Conservation (phyloP, 2,888 invertebrate genomes). For the Drosophila ezoana region DNA sequence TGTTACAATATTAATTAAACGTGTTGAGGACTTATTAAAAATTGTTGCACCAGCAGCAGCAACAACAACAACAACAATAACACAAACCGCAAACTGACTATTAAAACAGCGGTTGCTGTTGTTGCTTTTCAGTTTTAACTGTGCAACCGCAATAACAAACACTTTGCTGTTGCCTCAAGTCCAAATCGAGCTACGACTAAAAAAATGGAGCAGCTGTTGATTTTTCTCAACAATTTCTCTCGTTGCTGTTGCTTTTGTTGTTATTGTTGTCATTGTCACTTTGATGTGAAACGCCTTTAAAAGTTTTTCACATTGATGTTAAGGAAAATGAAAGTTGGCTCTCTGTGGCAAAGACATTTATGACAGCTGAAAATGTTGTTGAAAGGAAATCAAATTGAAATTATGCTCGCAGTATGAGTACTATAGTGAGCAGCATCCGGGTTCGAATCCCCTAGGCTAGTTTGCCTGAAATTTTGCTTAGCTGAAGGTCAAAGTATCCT, state of each 20-base stretch:
- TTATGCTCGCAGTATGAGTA: neutral
- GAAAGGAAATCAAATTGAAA: neutral
- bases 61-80: slow-evolving; percentile 32
- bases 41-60: slow-evolving; percentile 25
- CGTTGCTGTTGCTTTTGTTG: neutral
- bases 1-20: slow-evolving; percentile 72
- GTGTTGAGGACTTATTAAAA: slow-evolving; percentile 58
- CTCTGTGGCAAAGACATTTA: slow-evolving; percentile 1
- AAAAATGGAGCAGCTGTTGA: slow-evolving; percentile 41
- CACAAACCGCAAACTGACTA: slow-evolving; percentile 61
- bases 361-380: neutral
- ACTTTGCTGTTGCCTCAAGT: slow-evolving; percentile 12
- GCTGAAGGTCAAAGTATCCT: too few relatives aligned
- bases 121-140: slow-evolving; percentile 26
- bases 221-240: slow-evolving; percentile 21
- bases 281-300: slow-evolving; percentile 46
- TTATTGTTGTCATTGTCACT: slow-evolving; percentile 9
- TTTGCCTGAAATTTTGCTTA: too few relatives aligned
- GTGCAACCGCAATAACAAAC: slow-evolving; percentile 32
- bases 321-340: slow-evolving; percentile 54
- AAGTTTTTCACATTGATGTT: slow-evolving; percentile 27
- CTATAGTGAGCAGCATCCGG: neutral
- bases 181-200: slow-evolving; percentile 33
- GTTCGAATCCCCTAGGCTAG: neutral
- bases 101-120: slow-evolving; percentile 48